Evolutionary conservation across 2,113 vertebrate species (phyloP).

Genomic region (Apodemus sylvaticus): DNA sequence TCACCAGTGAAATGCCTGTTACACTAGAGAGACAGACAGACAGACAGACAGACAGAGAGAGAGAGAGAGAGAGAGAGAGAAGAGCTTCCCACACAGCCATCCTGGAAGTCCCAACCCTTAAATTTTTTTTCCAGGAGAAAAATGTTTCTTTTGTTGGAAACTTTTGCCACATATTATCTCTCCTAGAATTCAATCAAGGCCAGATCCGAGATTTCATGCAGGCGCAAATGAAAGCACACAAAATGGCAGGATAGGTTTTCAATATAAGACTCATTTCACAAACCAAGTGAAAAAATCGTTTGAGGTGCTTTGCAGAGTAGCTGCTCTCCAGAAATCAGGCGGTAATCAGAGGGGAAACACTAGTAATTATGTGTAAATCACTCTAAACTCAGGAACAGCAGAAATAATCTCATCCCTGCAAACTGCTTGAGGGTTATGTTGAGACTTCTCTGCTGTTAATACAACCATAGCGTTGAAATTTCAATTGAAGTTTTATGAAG

Average conservation of each 20-base stretch:
- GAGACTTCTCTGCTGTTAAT: neutral
- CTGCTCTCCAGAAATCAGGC: conserved; percentile 32
- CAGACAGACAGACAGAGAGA: neutral
- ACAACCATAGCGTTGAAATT: conserved; percentile 4
- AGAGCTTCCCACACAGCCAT: conserved; percentile 6
- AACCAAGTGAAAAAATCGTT: conserved; percentile 14
- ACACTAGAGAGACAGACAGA: neutral
- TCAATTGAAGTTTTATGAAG: conserved; percentile 38
- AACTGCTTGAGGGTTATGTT: neutral
- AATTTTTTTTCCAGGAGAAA: conserved; percentile 22
- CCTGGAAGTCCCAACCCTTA: conserved; percentile 12
- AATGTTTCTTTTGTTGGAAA: neutral
- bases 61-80: neutral
- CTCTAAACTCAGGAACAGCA: conserved; percentile 45
- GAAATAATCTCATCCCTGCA: conserved; percentile 55
- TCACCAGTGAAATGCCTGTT: conserved; percentile 39
- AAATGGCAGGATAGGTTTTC: neutral
- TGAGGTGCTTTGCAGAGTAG: conserved; percentile 45
- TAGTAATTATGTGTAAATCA: conserved; percentile 63
- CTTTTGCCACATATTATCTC: conserved; percentile 8
- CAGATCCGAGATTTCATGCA: conserved; percentile 25
- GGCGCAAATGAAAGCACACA: neutral
- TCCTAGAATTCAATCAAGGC: neutral
- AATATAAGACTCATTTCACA: conserved; percentile 40
- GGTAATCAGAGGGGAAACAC: conserved; percentile 45